These are phyloP conservation scores for Prionailurus viverrinus DNA, from an alignment of 2,113 vertebrate species.

Conservation along the genomic window DNA sequence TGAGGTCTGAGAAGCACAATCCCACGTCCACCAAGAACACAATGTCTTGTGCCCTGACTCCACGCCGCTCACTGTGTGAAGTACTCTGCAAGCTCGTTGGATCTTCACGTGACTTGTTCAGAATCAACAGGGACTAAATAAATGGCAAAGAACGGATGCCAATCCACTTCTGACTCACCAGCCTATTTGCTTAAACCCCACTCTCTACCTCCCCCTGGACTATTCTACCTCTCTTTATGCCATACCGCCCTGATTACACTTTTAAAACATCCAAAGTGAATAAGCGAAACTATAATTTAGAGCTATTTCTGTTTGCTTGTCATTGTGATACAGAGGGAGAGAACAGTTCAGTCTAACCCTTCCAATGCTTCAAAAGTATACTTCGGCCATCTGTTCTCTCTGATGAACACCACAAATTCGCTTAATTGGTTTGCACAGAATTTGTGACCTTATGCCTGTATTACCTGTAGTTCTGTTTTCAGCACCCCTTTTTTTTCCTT, in stretches of 20 bases:
- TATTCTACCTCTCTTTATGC: background rate
- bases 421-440: background rate
- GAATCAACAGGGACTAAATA: background rate
- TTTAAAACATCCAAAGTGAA: constrained; percentile 10
- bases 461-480: background rate
- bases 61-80: background rate
- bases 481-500: background rate
- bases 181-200: background rate
- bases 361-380: constrained; percentile 10
- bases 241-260: background rate
- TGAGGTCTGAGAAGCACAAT: background rate
- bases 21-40: background rate
- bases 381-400: background rate
- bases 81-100: background rate
- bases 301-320: constrained; percentile 56
- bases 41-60: background rate
- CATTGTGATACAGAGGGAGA: constrained; percentile 14
- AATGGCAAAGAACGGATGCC: background rate
- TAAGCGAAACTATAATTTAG: constrained; percentile 49
- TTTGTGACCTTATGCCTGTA: background rate
- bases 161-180: background rate
- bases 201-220: background rate
- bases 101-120: background rate
- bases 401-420: background rate
- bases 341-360: constrained; percentile 51